These are phyloP conservation scores for Dione juno DNA, from an alignment of 2,888 invertebrate genomes.

Conservation along the genomic window DNA sequence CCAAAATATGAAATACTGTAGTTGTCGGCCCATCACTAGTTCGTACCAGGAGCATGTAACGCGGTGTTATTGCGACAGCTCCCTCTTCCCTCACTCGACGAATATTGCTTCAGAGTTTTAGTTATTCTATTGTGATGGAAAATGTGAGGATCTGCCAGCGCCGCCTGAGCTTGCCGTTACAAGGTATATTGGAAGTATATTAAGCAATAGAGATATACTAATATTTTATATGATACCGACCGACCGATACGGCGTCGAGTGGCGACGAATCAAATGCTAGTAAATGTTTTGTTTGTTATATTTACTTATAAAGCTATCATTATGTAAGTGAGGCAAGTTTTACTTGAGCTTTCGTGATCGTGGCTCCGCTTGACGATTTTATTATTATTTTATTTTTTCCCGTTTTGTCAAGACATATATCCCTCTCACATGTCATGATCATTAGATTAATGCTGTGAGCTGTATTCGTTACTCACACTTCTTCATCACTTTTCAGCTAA, in stretches of 20 bases:
- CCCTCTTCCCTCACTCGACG: background rate
- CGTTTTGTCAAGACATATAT: no score
- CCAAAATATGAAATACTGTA: slow-evolving; percentile 12
- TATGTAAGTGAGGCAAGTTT: no score
- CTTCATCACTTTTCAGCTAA: no score
- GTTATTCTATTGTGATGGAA: slow-evolving; percentile 25
- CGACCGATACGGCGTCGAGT: background rate
- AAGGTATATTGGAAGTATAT: slow-evolving; percentile 16
- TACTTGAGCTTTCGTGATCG: no score
- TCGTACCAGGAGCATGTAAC: background rate
- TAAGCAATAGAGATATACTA: slow-evolving; percentile 17
- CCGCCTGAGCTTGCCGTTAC: slow-evolving; percentile 15
- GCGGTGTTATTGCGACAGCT: background rate
- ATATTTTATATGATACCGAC: background rate
- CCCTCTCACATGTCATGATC: no score
- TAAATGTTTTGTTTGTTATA: background rate
- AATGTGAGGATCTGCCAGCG: background rate
- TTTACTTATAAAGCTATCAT: no score
- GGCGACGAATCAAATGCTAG: background rate
- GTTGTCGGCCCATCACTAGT: background rate
- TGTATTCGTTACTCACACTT: no score
- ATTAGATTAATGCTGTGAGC: no score
- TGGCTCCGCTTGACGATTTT: no score
- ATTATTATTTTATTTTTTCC: no score
- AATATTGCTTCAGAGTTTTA: slow-evolving; percentile 22